Base-by-base conservation (phyloP, 2,113 vertebrate genomes). In the Triplophysa siluroides region DNA sequence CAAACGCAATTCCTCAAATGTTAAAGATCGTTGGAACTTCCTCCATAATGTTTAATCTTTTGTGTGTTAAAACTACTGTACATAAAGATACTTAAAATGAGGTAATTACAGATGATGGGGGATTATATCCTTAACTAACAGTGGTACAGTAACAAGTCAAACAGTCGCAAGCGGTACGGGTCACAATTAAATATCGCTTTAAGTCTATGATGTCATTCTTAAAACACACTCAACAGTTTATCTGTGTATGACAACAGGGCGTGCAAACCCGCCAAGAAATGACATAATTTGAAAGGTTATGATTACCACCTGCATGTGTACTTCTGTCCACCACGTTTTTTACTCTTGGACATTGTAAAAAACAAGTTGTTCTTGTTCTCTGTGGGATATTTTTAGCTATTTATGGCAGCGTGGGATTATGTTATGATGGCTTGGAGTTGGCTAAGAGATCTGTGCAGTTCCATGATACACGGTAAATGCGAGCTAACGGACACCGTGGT, bases 401-500 rank as follows among this genome's bases (percentile, higher is more conserved):
- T 60, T 43, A 62, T 62, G 56, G 38, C 71, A 61, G 56, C 56
- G n/a, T 74, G 73, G 60, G 73, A 47, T 76, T 76, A 47, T 63
- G 43, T 63, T 62, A 63, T 38, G 43, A 52, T n/a, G 74, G 14
- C 61, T 50, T 41, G 33, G 14, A 18, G 38, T 11, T 43, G 18
- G 29, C 6, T 72, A 4, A 41, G 14, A 56, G 33, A n/a, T 73
- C 33, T 61, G n/a, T 43, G 29, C 21, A 33, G 71, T 16, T 74
- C 60, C 19, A 29, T 52, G 19, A 33, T 76, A 10, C 29, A 61
- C 19, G 16, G 3, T 16, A 11, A 61, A 74, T 70, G 47, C 23
- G 24, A 54, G 24, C 23, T 12, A 12, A 54, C 19, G 21, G 45
- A 24, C 67, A 50, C 67, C 21, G 21, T 66, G 38, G 69, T 58